These are phyloP conservation scores for Equus przewalskii DNA, from an alignment of 2,113 vertebrate genomes.

Conservation along the genomic window DNA sequence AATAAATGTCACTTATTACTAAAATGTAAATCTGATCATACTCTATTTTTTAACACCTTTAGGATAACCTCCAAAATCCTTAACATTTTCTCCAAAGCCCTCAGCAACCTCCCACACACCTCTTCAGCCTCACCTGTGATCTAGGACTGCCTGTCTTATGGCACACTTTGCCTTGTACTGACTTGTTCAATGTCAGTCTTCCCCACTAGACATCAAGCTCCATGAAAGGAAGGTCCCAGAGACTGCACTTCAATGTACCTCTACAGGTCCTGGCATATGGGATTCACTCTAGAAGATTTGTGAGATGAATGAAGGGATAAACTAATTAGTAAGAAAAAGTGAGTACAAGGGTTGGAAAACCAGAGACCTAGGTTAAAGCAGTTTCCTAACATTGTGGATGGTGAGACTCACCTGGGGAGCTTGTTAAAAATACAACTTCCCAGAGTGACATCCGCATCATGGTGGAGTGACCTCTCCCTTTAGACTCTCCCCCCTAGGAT, in stretches of 20 bases:
- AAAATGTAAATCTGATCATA: neutral
- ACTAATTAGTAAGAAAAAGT: neutral
- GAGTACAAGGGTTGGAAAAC: neutral
- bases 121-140: neutral
- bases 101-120: neutral
- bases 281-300: neutral
- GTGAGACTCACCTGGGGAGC: neutral
- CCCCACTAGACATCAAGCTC: neutral
- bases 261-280: too few relatives aligned
- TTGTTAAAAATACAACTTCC: neutral
- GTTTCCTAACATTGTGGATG: neutral
- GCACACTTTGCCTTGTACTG: neutral
- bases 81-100: neutral
- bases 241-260: neutral
- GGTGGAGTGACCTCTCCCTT: too few relatives aligned
- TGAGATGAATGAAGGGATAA: neutral
- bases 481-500: too few relatives aligned
- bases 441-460: too few relatives aligned
- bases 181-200: neutral
- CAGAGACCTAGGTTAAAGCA: neutral
- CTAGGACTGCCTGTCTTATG: neutral
- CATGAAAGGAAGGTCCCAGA: neutral
- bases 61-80: neutral
- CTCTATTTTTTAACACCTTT: neutral
- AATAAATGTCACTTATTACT: neutral